A percentile compares a stretch with the other conserved stretches of the same genome.
phyloP scores from a whole-genome alignment of 2,797 vertebrate species.

The Spheniscus humboldti region DNA sequence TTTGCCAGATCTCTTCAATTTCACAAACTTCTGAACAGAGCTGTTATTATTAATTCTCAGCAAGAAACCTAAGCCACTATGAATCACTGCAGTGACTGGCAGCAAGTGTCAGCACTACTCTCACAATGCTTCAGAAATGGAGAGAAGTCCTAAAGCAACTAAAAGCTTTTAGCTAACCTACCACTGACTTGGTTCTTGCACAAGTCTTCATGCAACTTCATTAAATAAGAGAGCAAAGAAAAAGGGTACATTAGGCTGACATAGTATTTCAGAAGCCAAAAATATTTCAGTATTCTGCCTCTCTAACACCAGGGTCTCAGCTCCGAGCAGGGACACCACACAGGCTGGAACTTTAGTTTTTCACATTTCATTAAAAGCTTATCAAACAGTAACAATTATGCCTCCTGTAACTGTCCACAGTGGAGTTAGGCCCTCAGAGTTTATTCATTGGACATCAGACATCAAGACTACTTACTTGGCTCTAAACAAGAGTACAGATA shows the following conservation, averaged over 20 bases:
- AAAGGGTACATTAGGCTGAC: neutral
- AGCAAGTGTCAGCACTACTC: neutral
- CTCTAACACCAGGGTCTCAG: neutral
- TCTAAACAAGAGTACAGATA: neutral
- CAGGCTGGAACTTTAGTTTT: neutral
- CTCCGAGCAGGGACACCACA: neutral
- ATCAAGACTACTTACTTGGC: neutral
- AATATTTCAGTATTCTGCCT: neutral
- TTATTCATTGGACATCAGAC: neutral
- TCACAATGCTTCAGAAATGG: neutral
- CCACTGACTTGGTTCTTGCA: neutral
- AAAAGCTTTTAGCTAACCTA: conserved; percentile 10
- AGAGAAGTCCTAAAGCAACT: conserved; percentile 22
- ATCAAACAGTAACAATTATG: neutral
- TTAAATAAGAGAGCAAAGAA: neutral
- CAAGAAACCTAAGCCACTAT: conserved; percentile 16
- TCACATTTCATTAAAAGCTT: neutral
- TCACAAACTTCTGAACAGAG: conserved; percentile 42
- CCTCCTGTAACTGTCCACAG: neutral
- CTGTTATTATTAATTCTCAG: conserved; percentile 44
- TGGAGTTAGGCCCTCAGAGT: neutral
- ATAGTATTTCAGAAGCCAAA: neutral
- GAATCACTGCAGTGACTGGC: conserved; percentile 13
- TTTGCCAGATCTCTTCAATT: conserved; percentile 6
- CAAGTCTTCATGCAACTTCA: neutral